These are phyloP conservation scores for Uloborus plumipes DNA, from an alignment of 2,888 invertebrate species.

Conservation along the genomic window DNA sequence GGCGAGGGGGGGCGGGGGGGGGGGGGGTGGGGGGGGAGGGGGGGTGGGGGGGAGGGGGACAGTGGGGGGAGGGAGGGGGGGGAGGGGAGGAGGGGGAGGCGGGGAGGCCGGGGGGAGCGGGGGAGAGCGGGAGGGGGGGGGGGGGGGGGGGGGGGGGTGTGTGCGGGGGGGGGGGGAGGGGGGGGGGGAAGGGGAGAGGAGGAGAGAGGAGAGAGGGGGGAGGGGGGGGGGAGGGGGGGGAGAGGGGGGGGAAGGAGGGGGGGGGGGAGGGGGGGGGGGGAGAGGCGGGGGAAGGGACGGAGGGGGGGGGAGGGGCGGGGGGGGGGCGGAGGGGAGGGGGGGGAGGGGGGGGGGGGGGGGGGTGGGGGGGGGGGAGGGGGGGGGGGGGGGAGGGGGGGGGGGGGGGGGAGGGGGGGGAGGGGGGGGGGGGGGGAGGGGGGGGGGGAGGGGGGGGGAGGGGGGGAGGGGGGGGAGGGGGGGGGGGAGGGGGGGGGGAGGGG, in stretches of 20 bases:
- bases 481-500: too few relatives aligned
- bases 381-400: background rate
- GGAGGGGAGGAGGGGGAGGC: background rate
- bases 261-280: background rate
- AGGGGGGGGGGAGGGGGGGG: background rate
- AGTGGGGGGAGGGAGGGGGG: background rate
- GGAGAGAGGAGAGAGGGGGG: background rate
- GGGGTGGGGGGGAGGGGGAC: background rate
- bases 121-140: background rate
- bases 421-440: background rate
- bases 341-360: background rate
- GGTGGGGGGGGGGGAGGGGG: background rate
- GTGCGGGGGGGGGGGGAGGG: background rate
- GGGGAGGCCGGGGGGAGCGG: background rate
- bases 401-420: background rate
- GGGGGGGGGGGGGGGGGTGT: background rate
- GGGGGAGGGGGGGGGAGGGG: background rate
- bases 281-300: background rate
- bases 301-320: background rate
- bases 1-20: background rate
- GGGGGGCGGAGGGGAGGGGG: constrained; percentile 1
- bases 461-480: background rate
- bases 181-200: background rate
- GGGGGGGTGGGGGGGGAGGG: background rate
- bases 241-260: background rate